Conservation (phyloP, 2,888 invertebrate genomes). For the Hyposoter dolosus region DNA sequence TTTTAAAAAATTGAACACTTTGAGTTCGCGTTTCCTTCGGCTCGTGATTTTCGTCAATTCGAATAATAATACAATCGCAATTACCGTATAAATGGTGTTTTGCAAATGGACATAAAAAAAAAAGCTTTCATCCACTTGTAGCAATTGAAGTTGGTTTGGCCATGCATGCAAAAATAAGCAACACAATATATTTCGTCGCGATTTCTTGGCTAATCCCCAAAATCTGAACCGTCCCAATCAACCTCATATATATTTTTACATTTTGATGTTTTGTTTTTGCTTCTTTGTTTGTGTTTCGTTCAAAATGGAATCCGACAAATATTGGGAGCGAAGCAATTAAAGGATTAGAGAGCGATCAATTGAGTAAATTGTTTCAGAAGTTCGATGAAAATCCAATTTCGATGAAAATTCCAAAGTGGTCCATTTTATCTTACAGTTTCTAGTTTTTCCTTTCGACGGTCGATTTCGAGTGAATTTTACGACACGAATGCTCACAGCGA, state of each 20-base stretch:
- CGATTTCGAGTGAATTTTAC: not conserved
- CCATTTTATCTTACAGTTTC: constrained; percentile 2
- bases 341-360: not conserved
- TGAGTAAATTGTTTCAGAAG: not conserved
- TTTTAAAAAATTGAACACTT: not conserved
- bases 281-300: not conserved
- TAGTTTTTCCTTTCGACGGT: not conserved
- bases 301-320: not conserved
- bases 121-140: too few species aligned
- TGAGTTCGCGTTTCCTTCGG: not conserved
- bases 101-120: not conserved
- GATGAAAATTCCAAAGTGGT: not conserved
- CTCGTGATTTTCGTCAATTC: not conserved
- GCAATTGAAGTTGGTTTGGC: too few species aligned
- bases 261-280: not conserved
- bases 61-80: not conserved
- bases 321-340: not conserved
- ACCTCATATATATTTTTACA: not conserved
- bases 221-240: not conserved
- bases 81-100: not conserved
- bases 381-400: constrained; percentile 2
- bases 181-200: not conserved
- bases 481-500: not conserved
- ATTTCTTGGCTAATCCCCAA: not conserved
- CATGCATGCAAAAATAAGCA: not conserved